A percentile compares a stretch with the other conserved stretches of the same genome.
These are phyloP conservation scores for Hypocryptadius cinnamomeus DNA, from an alignment of 2,113 vertebrate species.

Conservation along the genomic window DNA sequence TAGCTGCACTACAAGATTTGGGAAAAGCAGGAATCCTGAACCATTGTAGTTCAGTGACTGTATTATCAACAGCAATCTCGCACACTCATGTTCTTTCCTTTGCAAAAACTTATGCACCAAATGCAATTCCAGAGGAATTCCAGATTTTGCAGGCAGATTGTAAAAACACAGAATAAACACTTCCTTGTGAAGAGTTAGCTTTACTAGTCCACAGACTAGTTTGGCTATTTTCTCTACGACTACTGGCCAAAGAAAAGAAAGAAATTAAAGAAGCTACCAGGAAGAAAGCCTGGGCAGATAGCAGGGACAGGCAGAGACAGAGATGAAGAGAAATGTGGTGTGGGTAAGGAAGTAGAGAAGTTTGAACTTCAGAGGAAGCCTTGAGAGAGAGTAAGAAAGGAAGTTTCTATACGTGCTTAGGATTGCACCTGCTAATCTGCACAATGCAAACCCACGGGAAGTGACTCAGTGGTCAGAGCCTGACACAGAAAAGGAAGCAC, in stretches of 20 bases:
- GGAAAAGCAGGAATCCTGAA: background rate
- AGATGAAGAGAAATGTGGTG: background rate
- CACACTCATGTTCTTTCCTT: background rate
- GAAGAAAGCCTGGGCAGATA: background rate
- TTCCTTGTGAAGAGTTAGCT: background rate
- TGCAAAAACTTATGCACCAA: background rate
- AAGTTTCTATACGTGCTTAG: constrained; percentile 43
- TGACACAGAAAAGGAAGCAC: constrained; percentile 61
- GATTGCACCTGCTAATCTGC: constrained; percentile 66
- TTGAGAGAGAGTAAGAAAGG: constrained; percentile 29
- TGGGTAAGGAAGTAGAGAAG: background rate
- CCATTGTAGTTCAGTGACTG: background rate
- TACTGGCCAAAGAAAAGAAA: background rate
- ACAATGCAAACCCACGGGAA: constrained; percentile 61
- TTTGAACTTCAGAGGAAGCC: background rate
- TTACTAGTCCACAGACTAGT: background rate
- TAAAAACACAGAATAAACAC: background rate
- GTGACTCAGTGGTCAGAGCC: constrained; percentile 62
- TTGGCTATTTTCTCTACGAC: background rate
- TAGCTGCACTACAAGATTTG: background rate
- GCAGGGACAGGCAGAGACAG: background rate
- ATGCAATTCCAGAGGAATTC: background rate
- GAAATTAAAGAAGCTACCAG: background rate
- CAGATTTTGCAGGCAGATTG: background rate
- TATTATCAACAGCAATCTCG: background rate